Evolutionary conservation across 2,888 invertebrate species (phyloP), one percentile per base, ranked within the genome.

Genomic region (Incurvaria masculella): DNA sequence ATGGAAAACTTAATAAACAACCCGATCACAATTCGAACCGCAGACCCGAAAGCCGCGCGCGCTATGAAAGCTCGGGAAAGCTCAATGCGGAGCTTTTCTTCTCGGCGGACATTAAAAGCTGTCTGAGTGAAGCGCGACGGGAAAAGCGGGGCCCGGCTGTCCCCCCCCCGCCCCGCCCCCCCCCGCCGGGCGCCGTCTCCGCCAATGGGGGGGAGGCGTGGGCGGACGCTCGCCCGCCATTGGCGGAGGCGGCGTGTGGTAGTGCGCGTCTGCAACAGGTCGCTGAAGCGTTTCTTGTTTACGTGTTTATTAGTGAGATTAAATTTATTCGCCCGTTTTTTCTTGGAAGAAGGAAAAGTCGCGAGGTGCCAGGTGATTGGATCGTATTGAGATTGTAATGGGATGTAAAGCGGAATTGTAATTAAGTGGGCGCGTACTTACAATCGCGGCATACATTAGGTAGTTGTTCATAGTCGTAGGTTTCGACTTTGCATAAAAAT

Each of bases 181-280:
- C 68, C 71, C 63, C 61, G 52, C 62, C 61, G 52, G 52, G 50
- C 51, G 53, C 55, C 54, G 33, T 46, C 51, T 33, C 18, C 17
- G 64, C 72, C 68, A 79, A 76, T 75, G 63, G 66, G 64, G 52
- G 57, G 46, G 56, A 66, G 61, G 60, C 71, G 67, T 65, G 79
- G 69, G 78, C 73, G 70, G 72, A 57, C 78, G 75, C 70, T 72
- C 73, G 54, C 59, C 58, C 45, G 51, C 53, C 59, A 75, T 76
- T 74, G 78, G 79, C 58, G 53, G 65, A 66, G 64, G 59, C 57
- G 57, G 57, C 63, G 65, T 65, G 14, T 64, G 64, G 73, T 73
- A 70, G 65, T 72, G 66, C 60, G 66, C 65, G 74, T 72, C 49
- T 71, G 82, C 64, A 83, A 85, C 68, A 84, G 83, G 79, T 79